A percentile compares a stretch with the other conserved stretches of the same genome.
Evolutionary conservation across 1,140 invertebrate genomes (phyloP).

Genomic region (Leptopilina boulardi): DNA sequence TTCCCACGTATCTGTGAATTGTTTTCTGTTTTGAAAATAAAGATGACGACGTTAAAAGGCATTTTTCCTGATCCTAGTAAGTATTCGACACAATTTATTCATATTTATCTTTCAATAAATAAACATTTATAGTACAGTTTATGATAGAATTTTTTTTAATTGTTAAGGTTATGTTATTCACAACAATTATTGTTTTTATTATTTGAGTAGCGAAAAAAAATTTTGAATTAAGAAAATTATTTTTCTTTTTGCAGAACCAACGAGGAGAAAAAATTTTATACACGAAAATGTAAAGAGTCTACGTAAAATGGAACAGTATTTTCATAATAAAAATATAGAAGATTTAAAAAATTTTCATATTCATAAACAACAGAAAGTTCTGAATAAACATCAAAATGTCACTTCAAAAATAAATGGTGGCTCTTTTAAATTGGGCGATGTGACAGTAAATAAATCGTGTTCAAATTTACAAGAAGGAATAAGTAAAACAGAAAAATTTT

Average conservation of each 20-base stretch:
- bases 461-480: conserved; percentile 21
- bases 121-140: neutral
- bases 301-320: conserved; percentile 66
- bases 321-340: conserved; percentile 58
- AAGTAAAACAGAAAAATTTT: conserved; percentile 34
- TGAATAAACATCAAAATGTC: conserved; percentile 54
- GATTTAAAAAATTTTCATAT: conserved; percentile 55
- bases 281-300: conserved; percentile 72
- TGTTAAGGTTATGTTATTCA: neutral
- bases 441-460: conserved; percentile 31
- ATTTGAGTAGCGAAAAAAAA: neutral
- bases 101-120: neutral
- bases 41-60: conserved; percentile 65
- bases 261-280: conserved; percentile 71
- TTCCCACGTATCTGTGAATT: neutral
- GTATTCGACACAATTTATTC: conserved; percentile 43
- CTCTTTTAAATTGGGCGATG: conserved; percentile 34
- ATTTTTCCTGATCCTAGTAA: conserved; percentile 70
- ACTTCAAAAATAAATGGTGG: conserved; percentile 48
- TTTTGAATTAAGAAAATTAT: neutral
- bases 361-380: conserved; percentile 42
- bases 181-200: neutral
- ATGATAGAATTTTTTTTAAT: neutral
- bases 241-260: conserved; percentile 61
- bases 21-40: neutral